These are phyloP conservation scores for Anadara kagoshimensis DNA, from an alignment of 1,140 invertebrate genomes.

Conservation along the genomic window DNA sequence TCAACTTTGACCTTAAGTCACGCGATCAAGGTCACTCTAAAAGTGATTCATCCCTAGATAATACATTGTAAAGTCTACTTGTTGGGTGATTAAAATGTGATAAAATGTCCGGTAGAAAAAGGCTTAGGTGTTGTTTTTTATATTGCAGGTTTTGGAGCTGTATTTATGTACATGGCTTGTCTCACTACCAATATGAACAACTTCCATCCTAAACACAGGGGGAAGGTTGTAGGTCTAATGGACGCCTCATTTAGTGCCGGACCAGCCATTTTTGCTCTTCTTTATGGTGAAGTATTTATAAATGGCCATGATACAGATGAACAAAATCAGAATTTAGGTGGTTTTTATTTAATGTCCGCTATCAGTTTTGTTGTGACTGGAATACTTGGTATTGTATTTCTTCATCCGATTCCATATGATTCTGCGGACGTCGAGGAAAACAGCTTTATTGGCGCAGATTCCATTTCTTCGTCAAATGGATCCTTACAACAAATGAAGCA, in stretches of 20 bases:
- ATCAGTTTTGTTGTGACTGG: conserved; percentile 53
- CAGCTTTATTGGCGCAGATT: conserved; percentile 18
- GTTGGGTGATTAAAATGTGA: too few species aligned
- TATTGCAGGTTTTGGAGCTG: conserved; percentile 57
- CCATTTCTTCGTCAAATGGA: background rate
- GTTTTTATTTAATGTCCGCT: conserved; percentile 59
- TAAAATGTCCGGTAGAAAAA: background rate
- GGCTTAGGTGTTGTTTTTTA: background rate
- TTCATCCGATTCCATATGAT: conserved; percentile 35
- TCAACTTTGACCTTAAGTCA: too few species aligned
- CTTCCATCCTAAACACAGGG: conserved; percentile 55
- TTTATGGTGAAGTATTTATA: conserved; percentile 55
- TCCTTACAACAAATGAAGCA: background rate
- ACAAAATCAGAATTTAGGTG: conserved; percentile 56
- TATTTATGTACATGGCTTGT: conserved; percentile 62
- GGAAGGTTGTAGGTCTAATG: conserved; percentile 58
- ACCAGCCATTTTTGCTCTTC: conserved; percentile 52
- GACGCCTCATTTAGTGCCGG: conserved; percentile 63
- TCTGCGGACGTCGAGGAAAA: conserved; percentile 13
- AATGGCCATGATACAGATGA: conserved; percentile 56
- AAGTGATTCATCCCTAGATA: too few species aligned
- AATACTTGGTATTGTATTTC: conserved; percentile 45
- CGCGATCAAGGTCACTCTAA: too few species aligned
- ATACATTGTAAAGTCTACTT: too few species aligned
- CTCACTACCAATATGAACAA: conserved; percentile 58